A percentile compares a stretch with the other conserved stretches of the same genome.
Evolutionary conservation across 53 echinoderm and acorn worm genomes (phyloP).

Genomic region (Luidia sarsii): DNA sequence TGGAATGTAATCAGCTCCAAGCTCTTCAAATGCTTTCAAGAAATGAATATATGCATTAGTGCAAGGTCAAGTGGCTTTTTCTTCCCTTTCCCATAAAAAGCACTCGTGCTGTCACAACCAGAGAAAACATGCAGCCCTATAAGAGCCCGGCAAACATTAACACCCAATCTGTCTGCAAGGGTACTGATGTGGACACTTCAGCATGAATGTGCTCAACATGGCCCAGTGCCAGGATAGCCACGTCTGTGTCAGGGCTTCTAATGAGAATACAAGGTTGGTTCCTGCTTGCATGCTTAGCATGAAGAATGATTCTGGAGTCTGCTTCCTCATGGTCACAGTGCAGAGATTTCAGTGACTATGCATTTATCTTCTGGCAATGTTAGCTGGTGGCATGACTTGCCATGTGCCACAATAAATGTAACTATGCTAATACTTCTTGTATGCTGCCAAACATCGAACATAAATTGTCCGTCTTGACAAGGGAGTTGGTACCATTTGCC

Average conservation of each 20-base stretch:
- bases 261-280: background rate
- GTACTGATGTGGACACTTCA: constrained; percentile 2
- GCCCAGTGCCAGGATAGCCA: background rate
- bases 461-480: constrained; percentile 49
- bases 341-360: background rate
- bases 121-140: constrained; percentile 9
- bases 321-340: constrained; percentile 20
- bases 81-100: constrained; percentile 17
- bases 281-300: constrained; percentile 18
- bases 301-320: constrained; percentile 1
- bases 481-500: constrained; percentile 10
- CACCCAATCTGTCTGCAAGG: background rate
- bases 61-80: background rate
- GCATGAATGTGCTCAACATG: background rate
- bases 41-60: no score
- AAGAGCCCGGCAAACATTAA: background rate
- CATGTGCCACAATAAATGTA: no score
- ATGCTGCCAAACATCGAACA: no score
- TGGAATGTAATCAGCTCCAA: background rate
- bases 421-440: no score
- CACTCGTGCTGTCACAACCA: background rate
- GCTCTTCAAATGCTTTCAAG: no score
- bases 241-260: constrained; percentile 15
- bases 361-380: background rate
- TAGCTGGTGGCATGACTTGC: no score